These are phyloP conservation scores for Tragelaphus oryx DNA, from an alignment of 2,797 vertebrate genomes.

Conservation along the genomic window DNA sequence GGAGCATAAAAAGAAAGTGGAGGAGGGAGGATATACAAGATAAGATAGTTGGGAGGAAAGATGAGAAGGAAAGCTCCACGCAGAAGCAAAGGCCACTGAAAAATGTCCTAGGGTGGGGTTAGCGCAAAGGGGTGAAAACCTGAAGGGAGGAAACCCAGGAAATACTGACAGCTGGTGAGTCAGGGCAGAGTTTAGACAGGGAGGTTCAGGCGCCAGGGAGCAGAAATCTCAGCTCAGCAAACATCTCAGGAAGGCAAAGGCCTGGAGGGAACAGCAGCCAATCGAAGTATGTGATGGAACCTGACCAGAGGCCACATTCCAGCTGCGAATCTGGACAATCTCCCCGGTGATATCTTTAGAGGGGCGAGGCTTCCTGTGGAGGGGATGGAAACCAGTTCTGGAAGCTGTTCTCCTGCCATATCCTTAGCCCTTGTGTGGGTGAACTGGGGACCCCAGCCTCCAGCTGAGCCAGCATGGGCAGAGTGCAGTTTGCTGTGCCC, in stretches of 20 bases:
- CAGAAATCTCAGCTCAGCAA: slow-evolving; percentile 45
- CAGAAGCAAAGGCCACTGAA: not conserved
- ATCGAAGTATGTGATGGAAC: slow-evolving; percentile 12
- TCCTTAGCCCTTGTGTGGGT: not conserved
- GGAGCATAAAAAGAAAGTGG: not conserved
- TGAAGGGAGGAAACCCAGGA: not conserved
- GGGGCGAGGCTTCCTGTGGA: not conserved
- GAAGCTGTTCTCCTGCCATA: not conserved
- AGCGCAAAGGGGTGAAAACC: not conserved
- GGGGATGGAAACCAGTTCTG: not conserved
- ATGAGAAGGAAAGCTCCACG: not conserved
- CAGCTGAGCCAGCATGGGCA: not conserved
- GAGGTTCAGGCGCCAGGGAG: not conserved
- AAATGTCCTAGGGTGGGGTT: not conserved
- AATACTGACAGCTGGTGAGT: not conserved
- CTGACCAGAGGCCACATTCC: slow-evolving; percentile 51
- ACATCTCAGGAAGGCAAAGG: slow-evolving; percentile 47
- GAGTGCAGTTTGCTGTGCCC: not conserved
- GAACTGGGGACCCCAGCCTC: not conserved
- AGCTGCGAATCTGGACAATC: slow-evolving; percentile 41
- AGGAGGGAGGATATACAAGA: not conserved
- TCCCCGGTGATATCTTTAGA: not conserved
- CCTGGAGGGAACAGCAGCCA: slow-evolving; percentile 10
- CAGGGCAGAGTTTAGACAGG: not conserved
- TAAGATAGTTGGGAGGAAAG: not conserved